Base-by-base conservation (phyloP, 1,140 invertebrate genomes). In the Gyrodactylus salaris region DNA sequence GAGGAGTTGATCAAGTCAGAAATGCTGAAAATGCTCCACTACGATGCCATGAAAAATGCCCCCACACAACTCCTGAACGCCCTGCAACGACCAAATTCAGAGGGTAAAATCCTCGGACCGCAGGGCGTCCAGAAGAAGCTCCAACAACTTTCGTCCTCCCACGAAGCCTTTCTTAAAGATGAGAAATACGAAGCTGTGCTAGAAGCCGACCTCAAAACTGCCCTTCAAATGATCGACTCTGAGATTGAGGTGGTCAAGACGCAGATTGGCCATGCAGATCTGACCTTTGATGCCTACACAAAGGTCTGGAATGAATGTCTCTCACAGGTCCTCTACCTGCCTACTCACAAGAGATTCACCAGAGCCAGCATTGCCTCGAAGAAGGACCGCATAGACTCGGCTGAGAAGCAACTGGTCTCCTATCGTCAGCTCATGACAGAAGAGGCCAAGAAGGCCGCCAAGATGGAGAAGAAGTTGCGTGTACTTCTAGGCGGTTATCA, bases 401-500 rank as follows among this genome's bases (percentile, higher is more conserved):
- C 87, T 0, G 90, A 95, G 78, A 91, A 93, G 77, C 83, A 87
- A 76, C 81, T 97, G 2, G 91, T 96, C 80, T 81, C 81, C 76
- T 74, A 72, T 73, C 24, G 1, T 69, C 24, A 34, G 16, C 73
- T 25, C 1, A 68, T 68, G 75, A 88, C 88, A 16, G 87, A 86
- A 75, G 90, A 95, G 82, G 91, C 91, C 0, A 96, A 95, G 82
- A 85, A 87, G 74, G 94, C 92, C 70, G 89, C 88, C 0, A 98
- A 97, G 83, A 87, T 95, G 83, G 94, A 99, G 80, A 97, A 96
- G 79, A 97, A 95, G 82, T 81, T 98, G 0, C 88, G 91, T 82
- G 88, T 96, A 72, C 82, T 96, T 0, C 88, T 92, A 20, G 91
- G 87, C 26, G 89, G 89, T 20, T 93, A 93, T 83, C 87, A 89